Evolutionary conservation across 2,797 vertebrate genomes (phyloP), one percentile per base, ranked within the genome.

Genomic region (Gila robusta): DNA sequence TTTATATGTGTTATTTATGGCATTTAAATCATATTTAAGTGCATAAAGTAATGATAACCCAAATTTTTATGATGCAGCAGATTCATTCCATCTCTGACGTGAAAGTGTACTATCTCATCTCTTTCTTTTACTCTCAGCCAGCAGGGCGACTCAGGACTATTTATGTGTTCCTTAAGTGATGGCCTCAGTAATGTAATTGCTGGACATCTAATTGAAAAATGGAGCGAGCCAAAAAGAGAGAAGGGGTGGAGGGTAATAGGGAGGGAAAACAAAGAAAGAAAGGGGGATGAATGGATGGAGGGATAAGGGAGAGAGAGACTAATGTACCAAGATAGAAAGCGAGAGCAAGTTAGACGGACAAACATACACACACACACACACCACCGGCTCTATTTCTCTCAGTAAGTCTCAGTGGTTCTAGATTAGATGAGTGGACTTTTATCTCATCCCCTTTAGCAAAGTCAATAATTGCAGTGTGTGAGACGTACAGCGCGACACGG

Each of bases 91-190:
- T 89, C 39, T 77, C 59, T 89, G 52, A 54, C 35, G 49, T 84
- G 52, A 81, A 80, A 47, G 78, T 69, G 41, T 79, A 86, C 79
- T 88, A 87, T 87, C 66, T 88, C 85, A 83, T 85, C 83, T 81
- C 72, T 73, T 69, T 41, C 28, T 79, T 89, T 90, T 85, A 86
- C 79, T 82, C 87, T 64, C 87, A 72, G 44, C 90, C 81, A 88
- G 90, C 90, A 87, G 79, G 87, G 83, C 73, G 72, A 83, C 82
- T 17, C 79, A 79, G 64, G 89, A 87, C 91, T 94, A 93, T 96
- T 95, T 93, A 93, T 93, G 93, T 92, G 92, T 91, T 90, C 83
- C 91, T 92, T 93, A 93, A 93, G 91, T 94, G 91, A 94, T 93
- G 93, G 92, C 89, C 89, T 81, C 89, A 81, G 81, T 94, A 94